These are phyloP conservation scores for Drosophila chauvacae DNA, from an alignment of 1,140 invertebrate genomes.

Conservation along the genomic window DNA sequence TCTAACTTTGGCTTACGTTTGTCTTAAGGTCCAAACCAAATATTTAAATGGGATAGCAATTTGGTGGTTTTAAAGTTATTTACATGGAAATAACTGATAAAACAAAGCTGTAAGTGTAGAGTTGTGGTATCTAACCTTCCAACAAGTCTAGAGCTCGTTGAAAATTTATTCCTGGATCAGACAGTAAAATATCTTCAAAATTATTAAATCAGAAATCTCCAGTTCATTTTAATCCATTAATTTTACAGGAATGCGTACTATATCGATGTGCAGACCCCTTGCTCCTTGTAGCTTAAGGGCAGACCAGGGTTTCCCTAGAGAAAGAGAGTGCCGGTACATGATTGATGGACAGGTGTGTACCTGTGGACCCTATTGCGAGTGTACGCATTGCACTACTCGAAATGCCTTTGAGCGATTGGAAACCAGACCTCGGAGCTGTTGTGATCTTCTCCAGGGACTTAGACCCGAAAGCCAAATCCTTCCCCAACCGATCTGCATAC, in stretches of 20 bases:
- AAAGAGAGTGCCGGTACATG: not conserved
- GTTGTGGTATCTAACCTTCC: not conserved
- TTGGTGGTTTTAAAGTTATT: not conserved
- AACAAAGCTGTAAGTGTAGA: not conserved
- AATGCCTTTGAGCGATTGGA: slow-evolving; percentile 5
- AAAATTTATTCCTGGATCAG: too few relatives aligned
- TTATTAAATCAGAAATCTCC: not conserved
- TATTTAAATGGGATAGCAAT: not conserved
- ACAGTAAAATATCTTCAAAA: not conserved
- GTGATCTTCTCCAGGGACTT: slow-evolving; percentile 15
- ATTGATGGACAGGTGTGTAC: not conserved
- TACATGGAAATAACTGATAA: not conserved
- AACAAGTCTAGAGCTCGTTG: not conserved
- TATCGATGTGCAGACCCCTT: too few relatives aligned
- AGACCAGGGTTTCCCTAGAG: not conserved
- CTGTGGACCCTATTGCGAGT: not conserved
- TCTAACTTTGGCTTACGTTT: slow-evolving; percentile 4
- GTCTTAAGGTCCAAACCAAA: not conserved
- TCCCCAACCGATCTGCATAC: slow-evolving; percentile 25
- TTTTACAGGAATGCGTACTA: not conserved
- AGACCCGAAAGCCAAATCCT: slow-evolving; percentile 3
- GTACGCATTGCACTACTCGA: not conserved
- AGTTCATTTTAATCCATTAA: not conserved
- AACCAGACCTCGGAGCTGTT: not conserved
- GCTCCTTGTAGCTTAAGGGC: not conserved